Base-by-base conservation (phyloP, 2,888 invertebrate species). In the Frankliniella fusca region DNA sequence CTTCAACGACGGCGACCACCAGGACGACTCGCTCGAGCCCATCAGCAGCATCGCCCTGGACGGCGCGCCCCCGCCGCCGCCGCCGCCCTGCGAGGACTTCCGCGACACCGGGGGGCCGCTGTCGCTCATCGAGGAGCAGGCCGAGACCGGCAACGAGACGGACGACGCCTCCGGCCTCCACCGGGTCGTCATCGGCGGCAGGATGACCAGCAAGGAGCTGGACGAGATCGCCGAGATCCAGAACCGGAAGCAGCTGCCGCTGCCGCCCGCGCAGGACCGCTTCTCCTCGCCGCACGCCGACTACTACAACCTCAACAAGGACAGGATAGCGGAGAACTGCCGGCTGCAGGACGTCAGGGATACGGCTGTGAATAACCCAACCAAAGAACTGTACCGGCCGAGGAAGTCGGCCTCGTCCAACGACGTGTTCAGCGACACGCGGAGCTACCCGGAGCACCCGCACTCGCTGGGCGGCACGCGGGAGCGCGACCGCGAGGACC, bases 241-340 rank as follows among this genome's bases (percentile, higher is more conserved):
- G 70, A 27, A 76, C 70, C n/a, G 70, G 23, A 76, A 76, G 70
- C 70, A 76, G 70, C 27, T 76, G 70, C 70, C 70, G 70, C 70
- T 27, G 27, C 70, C 70, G 70, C 70, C 70, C 70, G 23, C 70
- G 70, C 23, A 27, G 23, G 70, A 27, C 70, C 23, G 70, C 15
- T 54, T 20, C 54, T 20, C 27, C 23, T 9, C 70, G 9, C 70
- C 70, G 70, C 70, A 76, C 70, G 23, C 70, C 23, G 70, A 76
- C 70, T 76, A 76, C 70, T 76, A 76, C 27, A 76, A 76, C 70
- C 70, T 76, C 23, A 76, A 76, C 70, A 76, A 76, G 70, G 70
- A 76, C 27, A n/a, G 70, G 70, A 76, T 76, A 76, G 70, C 70
- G 12, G 70, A 76, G 70, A 76, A 76, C 70, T 76, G 70, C 27